A percentile compares a stretch with the other conserved stretches of the same genome.
Conservation (phyloP, 1,140 invertebrate species). For the Pollicipes pollicipes region DNA sequence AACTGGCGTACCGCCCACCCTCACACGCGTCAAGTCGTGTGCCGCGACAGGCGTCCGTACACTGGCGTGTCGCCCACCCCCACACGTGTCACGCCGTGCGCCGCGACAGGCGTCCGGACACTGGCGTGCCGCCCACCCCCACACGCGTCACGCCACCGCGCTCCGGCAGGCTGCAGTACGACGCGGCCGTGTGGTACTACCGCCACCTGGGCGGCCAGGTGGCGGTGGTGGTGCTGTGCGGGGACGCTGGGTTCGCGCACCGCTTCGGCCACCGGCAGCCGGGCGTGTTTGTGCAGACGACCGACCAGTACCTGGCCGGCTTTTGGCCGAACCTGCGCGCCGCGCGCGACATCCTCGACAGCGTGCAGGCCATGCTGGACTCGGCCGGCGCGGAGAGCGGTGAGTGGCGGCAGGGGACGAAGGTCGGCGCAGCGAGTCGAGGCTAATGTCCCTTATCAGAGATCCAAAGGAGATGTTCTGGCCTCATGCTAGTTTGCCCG, state of each 20-base stretch:
- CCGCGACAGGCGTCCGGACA: no score
- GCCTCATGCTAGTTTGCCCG: no score
- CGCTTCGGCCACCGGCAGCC: conserved; percentile 20
- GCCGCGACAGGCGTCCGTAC: conserved; percentile 19
- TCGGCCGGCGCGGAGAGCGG: not conserved
- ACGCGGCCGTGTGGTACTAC: conserved; percentile 23
- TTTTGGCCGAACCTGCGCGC: conserved; percentile 21
- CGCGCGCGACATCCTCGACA: conserved; percentile 19
- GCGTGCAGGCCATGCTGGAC: conserved; percentile 2
- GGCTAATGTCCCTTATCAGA: no score
- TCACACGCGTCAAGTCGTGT: conserved; percentile 2
- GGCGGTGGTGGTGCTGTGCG: conserved; percentile 25
- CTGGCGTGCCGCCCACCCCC: no score
- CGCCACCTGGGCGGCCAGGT: conserved; percentile 24
- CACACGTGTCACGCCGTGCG: no score
- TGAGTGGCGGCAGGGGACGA: conserved; percentile 14
- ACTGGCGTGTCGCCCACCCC: no score
- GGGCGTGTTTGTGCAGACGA: conserved; percentile 22
- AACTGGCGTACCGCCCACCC: no score
- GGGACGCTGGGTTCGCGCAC: conserved; percentile 21
- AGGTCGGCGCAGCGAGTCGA: no score
- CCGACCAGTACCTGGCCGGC: conserved; percentile 22
- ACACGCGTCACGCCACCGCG: conserved; percentile 6
- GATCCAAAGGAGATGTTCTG: no score
- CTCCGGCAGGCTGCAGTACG: conserved; percentile 20